Evolutionary conservation across 2,113 vertebrate species (phyloP), one percentile per base, ranked within the genome.

Genomic region (Plotosus lineatus): DNA sequence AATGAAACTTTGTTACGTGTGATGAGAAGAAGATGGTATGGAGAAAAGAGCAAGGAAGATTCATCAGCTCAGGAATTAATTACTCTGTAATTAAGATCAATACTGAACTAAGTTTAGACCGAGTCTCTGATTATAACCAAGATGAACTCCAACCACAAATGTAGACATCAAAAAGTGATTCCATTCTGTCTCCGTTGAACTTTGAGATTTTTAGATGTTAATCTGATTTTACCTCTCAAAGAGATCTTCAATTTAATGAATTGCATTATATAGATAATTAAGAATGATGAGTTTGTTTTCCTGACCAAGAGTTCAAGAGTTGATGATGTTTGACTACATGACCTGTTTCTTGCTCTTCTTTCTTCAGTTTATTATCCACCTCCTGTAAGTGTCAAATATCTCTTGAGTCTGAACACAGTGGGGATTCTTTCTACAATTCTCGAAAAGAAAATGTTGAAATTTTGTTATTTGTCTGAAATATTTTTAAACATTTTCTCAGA

Each of bases 1-100:
- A 82, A 82, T 86, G 76, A 79, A 69, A 50, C 82, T 76, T n/a
- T 14, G 58, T 68, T 61, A 69, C 79, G 31, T n/a, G 50, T 10
- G 9, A 75, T 69, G 50, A 74, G 48, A 40, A 33, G 60, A 61
- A 2, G 50, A 50, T 33, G 23, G 78, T 51, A 85, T 26, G 8
- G 14, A 61, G 58, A 33, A 9, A 17, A 19, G 5, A 61, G 0
- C 1, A 2, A 63, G 17, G 60, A 63, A 36, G 31, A 63, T 10
- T 21, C 3, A 38, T 63, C 33, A 63, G 19, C 2, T 31, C 56
- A 28, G 19, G 21, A n/a, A n/a, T n/a, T n/a, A n/a, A n/a, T n/a
- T n/a, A n/a, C n/a, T n/a, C n/a, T n/a, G n/a, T n/a, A n/a, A n/a
- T n/a, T n/a, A n/a, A n/a, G n/a, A n/a, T n/a, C n/a, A n/a, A n/a